Evolutionary conservation across 2,113 vertebrate species (phyloP).

Genomic region (Harpagus bidentatus): DNA sequence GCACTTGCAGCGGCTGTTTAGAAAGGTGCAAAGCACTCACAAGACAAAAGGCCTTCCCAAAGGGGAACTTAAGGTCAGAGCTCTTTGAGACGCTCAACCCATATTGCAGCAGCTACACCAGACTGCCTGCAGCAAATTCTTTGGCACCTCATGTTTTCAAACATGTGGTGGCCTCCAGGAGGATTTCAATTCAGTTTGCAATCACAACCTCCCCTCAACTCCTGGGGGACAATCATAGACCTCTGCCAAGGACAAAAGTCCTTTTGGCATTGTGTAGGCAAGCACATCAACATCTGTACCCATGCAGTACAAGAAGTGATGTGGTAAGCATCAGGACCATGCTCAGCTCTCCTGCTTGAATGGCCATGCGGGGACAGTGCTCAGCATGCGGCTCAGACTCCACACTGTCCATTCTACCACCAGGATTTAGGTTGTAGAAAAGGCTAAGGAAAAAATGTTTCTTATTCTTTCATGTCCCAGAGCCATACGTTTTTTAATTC

Average conservation of each 20-base stretch:
- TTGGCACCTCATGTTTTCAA: not conserved
- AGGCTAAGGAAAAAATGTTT: not conserved
- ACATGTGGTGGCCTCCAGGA: not conserved
- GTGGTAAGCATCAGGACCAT: not conserved
- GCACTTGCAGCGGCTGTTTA: not conserved
- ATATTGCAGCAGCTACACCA: not conserved
- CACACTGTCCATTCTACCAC: not conserved
- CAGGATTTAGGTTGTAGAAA: not conserved
- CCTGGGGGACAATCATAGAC: not conserved
- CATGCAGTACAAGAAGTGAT: not conserved
- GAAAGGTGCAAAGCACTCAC: not conserved
- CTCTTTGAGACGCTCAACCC: not conserved
- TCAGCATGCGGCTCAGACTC: not conserved
- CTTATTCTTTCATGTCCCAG: not conserved
- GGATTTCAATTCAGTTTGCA: not conserved
- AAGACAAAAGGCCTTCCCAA: not conserved
- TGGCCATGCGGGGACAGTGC: accelerated
- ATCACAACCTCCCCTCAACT: not conserved
- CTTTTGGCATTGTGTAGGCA: not conserved
- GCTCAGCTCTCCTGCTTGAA: not conserved
- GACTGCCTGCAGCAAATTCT: not conserved
- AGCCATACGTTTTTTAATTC: not conserved
- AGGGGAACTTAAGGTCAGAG: not conserved
- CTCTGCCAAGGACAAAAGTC: not conserved
- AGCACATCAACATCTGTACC: not conserved